Base-by-base conservation (phyloP, 2,113 vertebrate genomes). In the Xenotilapia leptura region DNA sequence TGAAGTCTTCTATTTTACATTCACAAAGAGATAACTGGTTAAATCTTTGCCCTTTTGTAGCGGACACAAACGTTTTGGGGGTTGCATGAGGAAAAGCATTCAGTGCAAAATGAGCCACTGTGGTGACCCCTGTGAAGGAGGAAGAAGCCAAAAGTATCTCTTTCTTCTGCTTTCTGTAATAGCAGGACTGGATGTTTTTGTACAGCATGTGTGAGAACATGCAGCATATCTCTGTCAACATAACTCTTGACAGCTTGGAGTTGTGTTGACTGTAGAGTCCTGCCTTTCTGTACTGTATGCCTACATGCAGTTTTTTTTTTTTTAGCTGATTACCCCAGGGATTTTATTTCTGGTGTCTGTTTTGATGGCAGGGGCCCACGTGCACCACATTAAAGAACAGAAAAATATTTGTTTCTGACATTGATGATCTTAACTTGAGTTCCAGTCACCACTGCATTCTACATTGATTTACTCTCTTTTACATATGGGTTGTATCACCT, bases 211-310 rank as follows among this genome's bases (percentile, higher is more conserved):
- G 28, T 15, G 11, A 49, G 53, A 73, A 19, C 85, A 62, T 83
- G 56, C 19, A 2, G 26, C 17, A 51, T 47, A 80, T 92, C 55
- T 82, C 51, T 62, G 82, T 88, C 84, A 85, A 77, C 86, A 56
- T 31, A 88, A 60, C 62, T 81, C 36, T 65, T 85, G 90, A 91
- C 93, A 93, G 89, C 80, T 31, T 42, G 68, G 36, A 75, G 65
- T 28, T 49, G 79, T 3, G 56, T 45, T 73, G 83, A 83, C 79
- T 87, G 14, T 81, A 83, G 89, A 87, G 77, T 51, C 23, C 45
- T 8, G 70, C 23, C 14, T 49, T 31, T 49, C 42, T 75, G 70
- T 75, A 11, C 13, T 17, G n/a, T 68, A 81, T 28, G 15, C 3
- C 11, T 80, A 26, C 31, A 23, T 21, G 80, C 31, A 7, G 15